A percentile compares a stretch with the other conserved stretches of the same genome.
Conservation (phyloP, 2,888 invertebrate genomes). For the Omphaloscelis lunosa region DNA sequence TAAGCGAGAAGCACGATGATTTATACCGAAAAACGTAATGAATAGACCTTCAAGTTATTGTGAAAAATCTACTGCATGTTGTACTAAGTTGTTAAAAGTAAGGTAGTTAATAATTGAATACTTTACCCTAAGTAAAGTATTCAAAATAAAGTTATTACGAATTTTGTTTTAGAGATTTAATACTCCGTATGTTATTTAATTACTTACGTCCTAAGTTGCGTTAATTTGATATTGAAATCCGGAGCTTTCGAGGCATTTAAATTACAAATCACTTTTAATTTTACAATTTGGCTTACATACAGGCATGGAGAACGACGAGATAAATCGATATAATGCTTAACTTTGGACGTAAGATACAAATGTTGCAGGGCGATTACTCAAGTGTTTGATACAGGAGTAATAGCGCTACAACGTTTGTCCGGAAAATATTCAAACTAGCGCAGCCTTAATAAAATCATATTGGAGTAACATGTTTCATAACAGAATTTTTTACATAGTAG, state of each 20-base stretch:
- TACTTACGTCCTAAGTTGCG: neutral
- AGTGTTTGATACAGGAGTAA: neutral
- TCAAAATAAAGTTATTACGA: neutral
- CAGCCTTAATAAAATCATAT: conserved; percentile 1
- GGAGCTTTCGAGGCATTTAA: neutral
- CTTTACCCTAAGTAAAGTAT: neutral
- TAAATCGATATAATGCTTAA: neutral
- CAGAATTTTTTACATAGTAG: conserved; percentile 20
- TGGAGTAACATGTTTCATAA: conserved; percentile 27
- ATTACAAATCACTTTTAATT: neutral
- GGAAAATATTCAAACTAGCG: conserved; percentile 1
- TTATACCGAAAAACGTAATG: neutral
- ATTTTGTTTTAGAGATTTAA: neutral
- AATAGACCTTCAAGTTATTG: neutral
- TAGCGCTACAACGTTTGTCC: neutral
- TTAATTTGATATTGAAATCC: neutral
- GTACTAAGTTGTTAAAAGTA: neutral
- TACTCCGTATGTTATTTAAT: neutral
- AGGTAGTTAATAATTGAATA: too few species aligned
- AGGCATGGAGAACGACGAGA: neutral
- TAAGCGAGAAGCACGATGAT: neutral
- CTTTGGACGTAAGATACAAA: neutral
- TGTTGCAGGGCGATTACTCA: too few species aligned
- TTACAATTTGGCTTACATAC: neutral
- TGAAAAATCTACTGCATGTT: neutral